A percentile compares a stretch with the other conserved stretches of the same genome.
These are phyloP conservation scores for Hylomyscus alleni DNA, from an alignment of 2,797 vertebrate genomes.

Conservation along the genomic window DNA sequence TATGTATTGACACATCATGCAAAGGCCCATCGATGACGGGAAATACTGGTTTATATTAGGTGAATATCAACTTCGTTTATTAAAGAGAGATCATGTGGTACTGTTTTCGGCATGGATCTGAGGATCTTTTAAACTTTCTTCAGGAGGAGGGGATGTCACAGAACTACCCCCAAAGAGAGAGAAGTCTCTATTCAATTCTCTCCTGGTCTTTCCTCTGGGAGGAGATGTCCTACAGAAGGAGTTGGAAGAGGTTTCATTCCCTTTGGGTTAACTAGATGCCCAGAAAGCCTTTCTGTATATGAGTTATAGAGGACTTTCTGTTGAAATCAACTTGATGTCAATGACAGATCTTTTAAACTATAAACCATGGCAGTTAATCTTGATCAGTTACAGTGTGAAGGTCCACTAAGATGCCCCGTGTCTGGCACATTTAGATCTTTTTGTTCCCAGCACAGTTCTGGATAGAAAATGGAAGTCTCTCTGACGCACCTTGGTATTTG, in stretches of 20 bases:
- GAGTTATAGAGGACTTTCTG: conserved; percentile 22
- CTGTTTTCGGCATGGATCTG: background rate
- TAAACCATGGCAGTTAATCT: background rate
- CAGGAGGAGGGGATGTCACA: background rate
- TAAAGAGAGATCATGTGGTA: background rate
- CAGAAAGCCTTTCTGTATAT: conserved; percentile 13
- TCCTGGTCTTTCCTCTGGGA: background rate
- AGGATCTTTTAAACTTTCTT: background rate
- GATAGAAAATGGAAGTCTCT: background rate
- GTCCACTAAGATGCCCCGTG: background rate
- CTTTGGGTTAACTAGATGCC: conserved; percentile 42
- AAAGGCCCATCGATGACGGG: background rate
- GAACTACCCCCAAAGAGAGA: background rate
- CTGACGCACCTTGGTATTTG: background rate
- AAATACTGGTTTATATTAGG: background rate
- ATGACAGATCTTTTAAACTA: background rate
- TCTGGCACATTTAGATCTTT: background rate
- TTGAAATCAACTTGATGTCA: conserved; percentile 39
- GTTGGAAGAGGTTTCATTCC: background rate
- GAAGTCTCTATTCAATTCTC: background rate
- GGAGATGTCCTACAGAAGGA: background rate
- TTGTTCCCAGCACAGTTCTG: background rate
- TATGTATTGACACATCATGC: rapidly evolving
- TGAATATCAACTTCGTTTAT: background rate
- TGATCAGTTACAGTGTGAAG: background rate